Base-by-base conservation (phyloP, 2,888 invertebrate species). In the Hemaris fuciformis region DNA sequence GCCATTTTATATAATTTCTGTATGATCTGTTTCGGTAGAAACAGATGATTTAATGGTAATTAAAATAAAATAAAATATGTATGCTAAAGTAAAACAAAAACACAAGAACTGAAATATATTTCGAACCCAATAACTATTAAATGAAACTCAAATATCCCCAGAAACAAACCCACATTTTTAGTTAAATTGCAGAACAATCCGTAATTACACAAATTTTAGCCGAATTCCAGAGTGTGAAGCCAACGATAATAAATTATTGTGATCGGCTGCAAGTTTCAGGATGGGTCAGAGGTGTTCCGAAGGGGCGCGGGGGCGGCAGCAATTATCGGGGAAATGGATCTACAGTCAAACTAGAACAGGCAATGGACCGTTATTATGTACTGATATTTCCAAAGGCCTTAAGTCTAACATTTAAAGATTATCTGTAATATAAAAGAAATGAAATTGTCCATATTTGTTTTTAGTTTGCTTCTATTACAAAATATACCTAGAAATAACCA, bases 211-310 rank as follows among this genome's bases (percentile, higher is more conserved):
- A 57, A 73, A 65, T 72, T 73, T 72, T 73, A 67, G 66, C 66
- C 59, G 66, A 73, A 71, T 73, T 69, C 71, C 63, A 62, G 66
- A 64, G 59, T 66, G 66, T 66, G 71, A 72, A 77, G 79, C 69
- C 74, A 73, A 70, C 66, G 80, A 77, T 80, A 83, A 84, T 88
- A 87, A 89, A 90, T 91, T 89, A 90, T 85, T 81, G 87, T 88
- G 88, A 90, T 91, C 89, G 91, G 90, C 85, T 89, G 91, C 91
- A 90, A 90, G 91, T 91, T 91, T 90, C 89, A 87, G 90, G 86
- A 80, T 75, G 87, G 91, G 91, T 90, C 91, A 90, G 90, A 91
- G 90, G 91, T 91, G 88, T 81, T 82, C 86, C 73, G 80, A 73
- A 74, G 72, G 73, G 73, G 77, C 79, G 79, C 80, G 79, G 81